These are phyloP conservation scores for Drosophila albomicans DNA, from an alignment of 1,140 invertebrate species.

Conservation along the genomic window DNA sequence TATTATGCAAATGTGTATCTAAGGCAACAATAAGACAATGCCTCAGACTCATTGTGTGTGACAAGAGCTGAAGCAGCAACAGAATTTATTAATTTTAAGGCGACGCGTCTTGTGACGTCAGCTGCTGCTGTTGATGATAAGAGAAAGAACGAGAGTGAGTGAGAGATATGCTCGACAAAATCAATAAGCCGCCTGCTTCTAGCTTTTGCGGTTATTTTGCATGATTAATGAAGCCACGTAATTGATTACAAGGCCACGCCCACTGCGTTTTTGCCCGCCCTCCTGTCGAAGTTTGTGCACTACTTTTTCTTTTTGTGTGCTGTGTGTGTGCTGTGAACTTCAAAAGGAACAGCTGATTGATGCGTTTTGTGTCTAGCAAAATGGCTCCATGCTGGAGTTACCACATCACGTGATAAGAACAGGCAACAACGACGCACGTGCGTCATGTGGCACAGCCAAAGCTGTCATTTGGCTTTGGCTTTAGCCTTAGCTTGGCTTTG, in stretches of 20 bases:
- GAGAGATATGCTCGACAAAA: constrained; percentile 52
- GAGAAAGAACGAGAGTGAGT: constrained; percentile 22
- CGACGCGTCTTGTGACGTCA: constrained; percentile 53
- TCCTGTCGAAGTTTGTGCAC: constrained; percentile 14
- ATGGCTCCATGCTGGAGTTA: constrained; percentile 39
- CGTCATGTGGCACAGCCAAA: constrained; percentile 21
- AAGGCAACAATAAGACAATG: constrained; percentile 38
- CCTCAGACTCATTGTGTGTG: constrained; percentile 8
- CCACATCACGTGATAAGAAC: constrained; percentile 1
- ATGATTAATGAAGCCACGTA: constrained; percentile 80
- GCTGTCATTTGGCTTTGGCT: constrained; percentile 10
- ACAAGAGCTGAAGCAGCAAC: background rate
- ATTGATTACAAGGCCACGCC: constrained; percentile 77
- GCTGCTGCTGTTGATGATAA: constrained; percentile 41
- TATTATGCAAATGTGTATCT: constrained; percentile 49
- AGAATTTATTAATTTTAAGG: constrained; percentile 35
- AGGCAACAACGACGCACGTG: constrained; percentile 26
- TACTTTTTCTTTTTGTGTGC: background rate
- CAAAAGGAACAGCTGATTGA: constrained; percentile 75
- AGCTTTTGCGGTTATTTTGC: constrained; percentile 66
- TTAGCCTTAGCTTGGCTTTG: background rate
- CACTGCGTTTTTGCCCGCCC: constrained; percentile 8
- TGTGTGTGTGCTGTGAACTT: background rate
- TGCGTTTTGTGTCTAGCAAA: constrained; percentile 52
- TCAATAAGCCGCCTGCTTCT: constrained; percentile 58